Conservation (phyloP, 2,888 invertebrate species). For the Exephanes ischioxanthus region DNA sequence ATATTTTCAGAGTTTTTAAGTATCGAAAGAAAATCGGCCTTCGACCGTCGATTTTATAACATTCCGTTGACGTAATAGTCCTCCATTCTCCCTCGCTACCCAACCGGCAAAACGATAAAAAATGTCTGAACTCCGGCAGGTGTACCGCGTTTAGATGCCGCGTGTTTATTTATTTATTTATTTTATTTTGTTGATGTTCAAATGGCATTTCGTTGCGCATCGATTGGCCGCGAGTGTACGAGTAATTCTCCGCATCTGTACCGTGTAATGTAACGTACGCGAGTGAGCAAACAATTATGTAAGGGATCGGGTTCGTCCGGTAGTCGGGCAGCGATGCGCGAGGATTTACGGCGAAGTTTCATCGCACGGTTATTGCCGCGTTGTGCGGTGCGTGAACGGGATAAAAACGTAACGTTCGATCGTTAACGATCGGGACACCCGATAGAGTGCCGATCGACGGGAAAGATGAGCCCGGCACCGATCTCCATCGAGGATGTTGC, state of each 20-base stretch:
- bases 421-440: slow-evolving; percentile 47
- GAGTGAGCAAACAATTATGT: slow-evolving; percentile 53
- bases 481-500: slow-evolving; percentile 20
- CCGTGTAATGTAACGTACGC: slow-evolving; percentile 15
- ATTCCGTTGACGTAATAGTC: too few relatives aligned
- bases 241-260: slow-evolving; percentile 28
- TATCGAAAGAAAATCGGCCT: too few relatives aligned
- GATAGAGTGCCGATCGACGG: slow-evolving; percentile 43
- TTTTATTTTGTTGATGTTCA: slow-evolving; percentile 9
- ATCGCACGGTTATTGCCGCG: not conserved
- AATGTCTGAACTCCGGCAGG: too few relatives aligned
- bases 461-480: slow-evolving; percentile 24
- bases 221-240: slow-evolving; percentile 6
- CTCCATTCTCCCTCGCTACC: too few relatives aligned
- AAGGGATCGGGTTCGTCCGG: slow-evolving; percentile 61
- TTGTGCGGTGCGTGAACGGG: not conserved
- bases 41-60: too few relatives aligned
- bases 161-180: not conserved
- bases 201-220: slow-evolving; percentile 25
- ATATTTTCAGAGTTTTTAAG: too few relatives aligned
- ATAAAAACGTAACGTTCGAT: slow-evolving; percentile 20
- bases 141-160: too few relatives aligned
- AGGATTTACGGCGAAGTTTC: slow-evolving; percentile 38
- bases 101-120: too few relatives aligned
- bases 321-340: slow-evolving; percentile 39